A percentile compares a stretch with the other conserved stretches of the same genome.
Conservation (phyloP, 2,888 invertebrate genomes). For the Oligia latruncula region DNA sequence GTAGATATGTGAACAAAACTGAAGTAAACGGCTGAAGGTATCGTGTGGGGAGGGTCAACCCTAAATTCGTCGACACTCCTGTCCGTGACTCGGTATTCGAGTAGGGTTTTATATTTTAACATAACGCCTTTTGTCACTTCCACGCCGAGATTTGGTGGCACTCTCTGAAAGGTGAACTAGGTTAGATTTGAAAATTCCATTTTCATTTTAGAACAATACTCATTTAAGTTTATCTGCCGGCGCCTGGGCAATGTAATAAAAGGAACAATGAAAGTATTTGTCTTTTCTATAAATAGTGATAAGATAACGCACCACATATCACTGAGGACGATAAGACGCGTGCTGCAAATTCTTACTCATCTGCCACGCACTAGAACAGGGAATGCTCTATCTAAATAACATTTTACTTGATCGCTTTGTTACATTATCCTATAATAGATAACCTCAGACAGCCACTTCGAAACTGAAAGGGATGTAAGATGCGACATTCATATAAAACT, state of each 20-base stretch:
- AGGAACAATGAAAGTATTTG: constrained; percentile 67
- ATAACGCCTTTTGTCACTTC: background rate
- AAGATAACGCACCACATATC: constrained; percentile 69
- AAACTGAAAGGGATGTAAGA: constrained; percentile 43
- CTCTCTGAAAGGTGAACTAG: background rate
- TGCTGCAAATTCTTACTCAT: constrained; percentile 70
- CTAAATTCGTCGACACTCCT: background rate
- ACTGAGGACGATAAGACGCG: constrained; percentile 70
- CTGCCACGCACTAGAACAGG: constrained; percentile 50
- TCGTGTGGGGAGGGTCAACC: background rate
- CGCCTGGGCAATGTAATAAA: constrained; percentile 63
- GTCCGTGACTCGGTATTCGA: background rate
- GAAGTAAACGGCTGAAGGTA: background rate
- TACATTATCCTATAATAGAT: constrained; percentile 31
- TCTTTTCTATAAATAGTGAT: constrained; percentile 70
- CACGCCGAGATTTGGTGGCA: background rate
- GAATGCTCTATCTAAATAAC: constrained; percentile 47
- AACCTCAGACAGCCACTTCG: constrained; percentile 12
- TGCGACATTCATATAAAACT: constrained; percentile 48
- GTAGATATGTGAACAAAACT: background rate
- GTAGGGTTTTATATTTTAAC: background rate
- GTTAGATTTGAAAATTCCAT: background rate
- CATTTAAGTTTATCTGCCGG: constrained; percentile 47
- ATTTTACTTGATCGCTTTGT: constrained; percentile 50
- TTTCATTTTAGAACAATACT: constrained; percentile 11